These are phyloP conservation scores for Ctenicera cuprea DNA, from an alignment of 2,888 invertebrate genomes.

Conservation along the genomic window DNA sequence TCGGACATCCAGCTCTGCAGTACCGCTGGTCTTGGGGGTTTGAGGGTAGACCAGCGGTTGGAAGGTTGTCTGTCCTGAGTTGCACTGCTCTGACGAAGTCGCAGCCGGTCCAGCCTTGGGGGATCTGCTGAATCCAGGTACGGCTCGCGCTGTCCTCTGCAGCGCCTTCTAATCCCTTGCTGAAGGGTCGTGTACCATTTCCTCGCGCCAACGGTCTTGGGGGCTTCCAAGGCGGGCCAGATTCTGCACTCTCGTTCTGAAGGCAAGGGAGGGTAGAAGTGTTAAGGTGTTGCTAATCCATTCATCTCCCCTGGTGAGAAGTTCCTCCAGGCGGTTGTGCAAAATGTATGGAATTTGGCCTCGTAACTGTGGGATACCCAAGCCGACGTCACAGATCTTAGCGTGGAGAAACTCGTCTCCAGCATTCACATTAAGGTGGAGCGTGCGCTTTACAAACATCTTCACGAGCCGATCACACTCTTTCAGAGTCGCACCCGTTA, in stretches of 20 bases:
- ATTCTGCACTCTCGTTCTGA: not conserved
- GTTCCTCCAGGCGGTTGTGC: not conserved
- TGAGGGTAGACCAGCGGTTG: constrained; percentile 46
- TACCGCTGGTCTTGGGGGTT: constrained; percentile 29
- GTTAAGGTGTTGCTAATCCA: not conserved
- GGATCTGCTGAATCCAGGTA: constrained; percentile 46
- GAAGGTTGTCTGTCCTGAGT: constrained; percentile 45
- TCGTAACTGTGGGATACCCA: not conserved
- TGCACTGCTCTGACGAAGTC: constrained; percentile 53
- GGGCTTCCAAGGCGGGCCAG: not conserved
- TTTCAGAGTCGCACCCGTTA: no score
- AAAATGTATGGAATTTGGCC: not conserved
- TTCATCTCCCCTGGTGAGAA: not conserved
- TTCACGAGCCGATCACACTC: not conserved
- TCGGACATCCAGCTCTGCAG: constrained; percentile 45
- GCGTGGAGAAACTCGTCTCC: constrained; percentile 48
- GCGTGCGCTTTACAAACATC: constrained; percentile 59
- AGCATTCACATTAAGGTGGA: constrained; percentile 61
- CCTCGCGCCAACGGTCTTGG: constrained; percentile 13
- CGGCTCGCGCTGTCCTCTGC: constrained; percentile 52
- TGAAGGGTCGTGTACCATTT: constrained; percentile 3
- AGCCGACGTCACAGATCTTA: not conserved
- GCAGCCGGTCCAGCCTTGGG: constrained; percentile 50
- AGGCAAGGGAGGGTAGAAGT: not conserved
- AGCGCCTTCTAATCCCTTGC: constrained; percentile 46